phyloP scores from a whole-genome alignment of 1,140 invertebrate genomes.

The Adelges cooleyi region DNA sequence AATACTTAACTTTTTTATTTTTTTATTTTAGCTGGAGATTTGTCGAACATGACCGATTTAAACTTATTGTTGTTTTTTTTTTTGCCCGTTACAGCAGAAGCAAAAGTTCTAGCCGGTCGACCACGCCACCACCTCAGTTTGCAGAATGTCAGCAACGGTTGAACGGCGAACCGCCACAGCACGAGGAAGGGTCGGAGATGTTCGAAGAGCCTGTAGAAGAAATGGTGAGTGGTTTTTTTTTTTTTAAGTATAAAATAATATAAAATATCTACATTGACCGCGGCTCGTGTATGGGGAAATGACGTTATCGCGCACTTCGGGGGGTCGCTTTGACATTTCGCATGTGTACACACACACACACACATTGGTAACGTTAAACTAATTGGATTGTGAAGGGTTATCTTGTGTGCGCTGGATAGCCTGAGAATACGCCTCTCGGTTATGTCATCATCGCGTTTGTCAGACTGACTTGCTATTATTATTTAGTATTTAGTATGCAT shows the following conservation, averaged over 20 bases:
- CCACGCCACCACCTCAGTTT: conserved; percentile 4
- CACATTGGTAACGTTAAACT: conserved; percentile 19
- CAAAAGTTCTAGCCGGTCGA: conserved; percentile 15
- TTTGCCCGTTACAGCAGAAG: too few species aligned
- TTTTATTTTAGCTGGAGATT: too few species aligned
- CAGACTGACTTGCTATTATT: too few species aligned
- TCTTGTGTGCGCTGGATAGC: not conserved
- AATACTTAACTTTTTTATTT: not conserved
- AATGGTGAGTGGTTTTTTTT: conserved; percentile 18
- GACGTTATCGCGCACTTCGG: conserved; percentile 1
- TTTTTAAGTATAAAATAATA: too few species aligned
- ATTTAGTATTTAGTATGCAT: too few species aligned
- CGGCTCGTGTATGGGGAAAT: not conserved
- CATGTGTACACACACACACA: not conserved
- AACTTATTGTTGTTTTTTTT: not conserved
- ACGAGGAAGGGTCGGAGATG: conserved; percentile 21
- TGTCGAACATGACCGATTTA: too few species aligned
- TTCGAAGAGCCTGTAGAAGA: conserved; percentile 20
- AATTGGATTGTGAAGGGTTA: conserved; percentile 6
- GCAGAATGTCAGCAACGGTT: not conserved
- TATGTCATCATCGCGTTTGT: not conserved
- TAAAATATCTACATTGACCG: too few species aligned
- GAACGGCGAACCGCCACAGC: not conserved
- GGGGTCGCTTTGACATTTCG: conserved; percentile 4
- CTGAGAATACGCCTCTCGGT: conserved; percentile 19